A percentile compares a stretch with the other conserved stretches of the same genome.
Evolutionary conservation across 1,140 invertebrate genomes (phyloP).

Genomic region (Zaprionus africanus): DNA sequence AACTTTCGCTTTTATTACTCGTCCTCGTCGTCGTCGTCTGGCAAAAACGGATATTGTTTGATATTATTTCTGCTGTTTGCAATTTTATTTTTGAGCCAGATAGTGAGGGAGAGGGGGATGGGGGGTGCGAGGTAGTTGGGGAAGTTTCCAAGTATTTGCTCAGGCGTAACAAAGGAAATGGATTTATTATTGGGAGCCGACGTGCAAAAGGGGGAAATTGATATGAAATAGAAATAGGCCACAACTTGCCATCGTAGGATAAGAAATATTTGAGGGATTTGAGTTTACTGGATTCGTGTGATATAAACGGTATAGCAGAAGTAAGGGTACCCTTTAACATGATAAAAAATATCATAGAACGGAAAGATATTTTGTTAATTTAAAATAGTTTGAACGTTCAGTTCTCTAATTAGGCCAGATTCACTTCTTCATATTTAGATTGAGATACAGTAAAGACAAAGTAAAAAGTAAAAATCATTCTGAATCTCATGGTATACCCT

Average conservation of each 20-base stretch:
- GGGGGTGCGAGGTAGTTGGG: not conserved
- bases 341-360: not conserved
- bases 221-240: slow-evolving; percentile 25
- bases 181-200: slow-evolving; percentile 38
- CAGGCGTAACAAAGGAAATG: slow-evolving; percentile 44
- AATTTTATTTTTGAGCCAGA: slow-evolving; percentile 56
- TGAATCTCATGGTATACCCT: too few species aligned
- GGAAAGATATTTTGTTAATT: too few species aligned
- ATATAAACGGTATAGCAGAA: not conserved
- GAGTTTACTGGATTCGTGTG: not conserved
- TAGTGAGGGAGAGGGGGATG: slow-evolving; percentile 1
- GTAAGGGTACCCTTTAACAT: not conserved
- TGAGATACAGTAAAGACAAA: too few species aligned
- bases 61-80: slow-evolving; percentile 67
- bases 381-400: too few species aligned
- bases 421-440: too few species aligned
- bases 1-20: slow-evolving; percentile 60
- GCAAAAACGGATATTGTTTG: slow-evolving; percentile 64
- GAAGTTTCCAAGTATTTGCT: slow-evolving; percentile 34
- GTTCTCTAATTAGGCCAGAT: too few species aligned
- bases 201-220: slow-evolving; percentile 30
- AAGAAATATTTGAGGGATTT: not conserved
- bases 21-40: not conserved
- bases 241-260: not conserved
- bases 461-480: too few species aligned